These are phyloP conservation scores for Argyresthia goedartella DNA, from an alignment of 2,888 invertebrate species.

Conservation along the genomic window DNA sequence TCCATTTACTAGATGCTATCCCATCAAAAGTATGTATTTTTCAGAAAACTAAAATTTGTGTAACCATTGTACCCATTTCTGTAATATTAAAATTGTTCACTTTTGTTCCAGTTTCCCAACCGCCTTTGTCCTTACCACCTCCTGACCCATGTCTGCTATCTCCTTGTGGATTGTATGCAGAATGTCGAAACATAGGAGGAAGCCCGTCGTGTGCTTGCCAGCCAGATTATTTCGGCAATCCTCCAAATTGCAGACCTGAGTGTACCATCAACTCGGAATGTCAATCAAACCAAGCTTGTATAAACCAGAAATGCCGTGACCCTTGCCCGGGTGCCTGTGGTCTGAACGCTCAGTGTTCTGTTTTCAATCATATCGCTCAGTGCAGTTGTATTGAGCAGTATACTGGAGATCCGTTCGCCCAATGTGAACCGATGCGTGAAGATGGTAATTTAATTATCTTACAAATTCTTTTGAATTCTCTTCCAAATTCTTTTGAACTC, in stretches of 20 bases:
- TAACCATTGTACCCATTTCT: background rate
- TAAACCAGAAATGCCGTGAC: conserved; percentile 74
- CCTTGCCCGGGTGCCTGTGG: conserved; percentile 80
- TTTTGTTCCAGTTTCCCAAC: conserved; percentile 39
- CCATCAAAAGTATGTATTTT: conserved; percentile 52
- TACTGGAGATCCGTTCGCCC: conserved; percentile 73
- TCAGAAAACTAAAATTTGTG: background rate
- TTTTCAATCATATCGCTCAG: conserved; percentile 74
- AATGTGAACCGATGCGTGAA: conserved; percentile 39
- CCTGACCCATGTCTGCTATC: conserved; percentile 75
- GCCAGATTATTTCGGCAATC: conserved; percentile 71
- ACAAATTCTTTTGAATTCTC: background rate
- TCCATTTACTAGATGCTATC: conserved; percentile 81
- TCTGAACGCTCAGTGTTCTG: conserved; percentile 65
- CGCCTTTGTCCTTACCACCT: conserved; percentile 25
- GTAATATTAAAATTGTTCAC: background rate
- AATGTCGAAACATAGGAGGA: conserved; percentile 70
- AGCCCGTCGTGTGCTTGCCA: conserved; percentile 73
- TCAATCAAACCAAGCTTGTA: conserved; percentile 74
- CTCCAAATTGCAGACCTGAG: conserved; percentile 78
- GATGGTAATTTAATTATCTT: conserved; percentile 30
- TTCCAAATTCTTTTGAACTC: conserved; percentile 4
- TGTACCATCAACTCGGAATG: conserved; percentile 80
- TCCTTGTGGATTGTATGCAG: conserved; percentile 76
- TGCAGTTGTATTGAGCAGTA: conserved; percentile 71